phyloP scores from a whole-genome alignment of 2,888 invertebrate species.

The Agrotis exclamationis region DNA sequence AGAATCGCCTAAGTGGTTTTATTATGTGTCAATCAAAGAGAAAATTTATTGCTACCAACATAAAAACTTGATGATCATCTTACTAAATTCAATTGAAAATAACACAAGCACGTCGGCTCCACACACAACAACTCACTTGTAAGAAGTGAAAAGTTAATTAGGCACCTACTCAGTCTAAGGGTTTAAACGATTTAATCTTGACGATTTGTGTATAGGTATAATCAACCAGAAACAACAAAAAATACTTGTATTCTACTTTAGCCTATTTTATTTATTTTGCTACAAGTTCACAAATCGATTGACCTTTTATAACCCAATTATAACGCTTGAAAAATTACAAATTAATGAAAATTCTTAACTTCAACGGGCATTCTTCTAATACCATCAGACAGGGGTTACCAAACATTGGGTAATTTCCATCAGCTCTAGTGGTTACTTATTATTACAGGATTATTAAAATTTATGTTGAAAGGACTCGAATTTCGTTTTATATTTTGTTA shows the following conservation, averaged over 20 bases:
- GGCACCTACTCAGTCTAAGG: too few relatives aligned
- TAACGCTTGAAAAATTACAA: conserved; percentile 42
- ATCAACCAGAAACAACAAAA: not conserved
- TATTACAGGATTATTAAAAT: conserved; percentile 6
- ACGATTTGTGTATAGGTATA: not conserved
- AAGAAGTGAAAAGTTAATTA: too few relatives aligned
- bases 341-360: conserved; percentile 41
- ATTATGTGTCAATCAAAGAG: not conserved
- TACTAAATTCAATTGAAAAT: too few relatives aligned
- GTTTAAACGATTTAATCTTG: not conserved
- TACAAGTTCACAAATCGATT: not conserved
- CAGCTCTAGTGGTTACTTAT: not conserved
- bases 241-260: conserved; percentile 6
- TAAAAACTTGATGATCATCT: too few relatives aligned
- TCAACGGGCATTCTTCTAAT: conserved; percentile 28
- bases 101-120: too few relatives aligned
- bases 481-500: conserved; percentile 1
- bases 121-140: too few relatives aligned
- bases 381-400: conserved; percentile 14
- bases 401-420: conserved; percentile 23
- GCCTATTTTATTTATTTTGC: not conserved
- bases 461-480: not conserved
- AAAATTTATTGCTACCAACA: too few relatives aligned
- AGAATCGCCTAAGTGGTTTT: not conserved
- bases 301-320: conserved; percentile 19